Conservation (phyloP, 2,888 invertebrate genomes). For the Cephus pygmeus region DNA sequence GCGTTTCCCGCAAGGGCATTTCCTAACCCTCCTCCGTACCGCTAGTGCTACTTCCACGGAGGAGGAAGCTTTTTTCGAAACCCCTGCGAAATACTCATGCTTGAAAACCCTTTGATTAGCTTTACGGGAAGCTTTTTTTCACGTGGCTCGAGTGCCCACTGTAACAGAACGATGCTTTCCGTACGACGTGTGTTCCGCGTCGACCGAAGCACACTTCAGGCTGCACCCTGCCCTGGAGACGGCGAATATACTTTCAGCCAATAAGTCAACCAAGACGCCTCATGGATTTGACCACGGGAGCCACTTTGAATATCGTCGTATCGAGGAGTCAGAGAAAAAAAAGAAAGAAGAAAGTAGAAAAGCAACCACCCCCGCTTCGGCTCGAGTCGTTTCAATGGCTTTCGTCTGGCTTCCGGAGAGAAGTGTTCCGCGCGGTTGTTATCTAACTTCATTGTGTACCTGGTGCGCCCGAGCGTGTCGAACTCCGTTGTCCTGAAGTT, state of each 20-base stretch:
- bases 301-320: neutral
- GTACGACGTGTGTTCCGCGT: neutral
- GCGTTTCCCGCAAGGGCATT: constrained; percentile 35
- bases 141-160: neutral
- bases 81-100: neutral
- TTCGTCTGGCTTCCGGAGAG: constrained; percentile 14
- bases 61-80: neutral
- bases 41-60: neutral
- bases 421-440: constrained; percentile 19
- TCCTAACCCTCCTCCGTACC: constrained; percentile 35
- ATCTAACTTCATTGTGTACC: constrained; percentile 32
- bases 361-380: neutral
- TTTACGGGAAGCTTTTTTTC: constrained; percentile 14
- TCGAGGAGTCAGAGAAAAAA: neutral
- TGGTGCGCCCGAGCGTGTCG: neutral
- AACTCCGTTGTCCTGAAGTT: neutral
- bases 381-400: constrained; percentile 9
- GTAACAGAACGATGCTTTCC: neutral
- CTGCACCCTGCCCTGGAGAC: too few species aligned
- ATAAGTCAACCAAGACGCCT: neutral
- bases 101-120: constrained; percentile 54
- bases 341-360: neutral
- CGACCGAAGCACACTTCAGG: neutral
- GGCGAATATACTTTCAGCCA: neutral
- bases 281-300: neutral